These are phyloP conservation scores for Archaeoteleia sp. DNA, from an alignment of 2,888 invertebrate species.

Conservation along the genomic window DNA sequence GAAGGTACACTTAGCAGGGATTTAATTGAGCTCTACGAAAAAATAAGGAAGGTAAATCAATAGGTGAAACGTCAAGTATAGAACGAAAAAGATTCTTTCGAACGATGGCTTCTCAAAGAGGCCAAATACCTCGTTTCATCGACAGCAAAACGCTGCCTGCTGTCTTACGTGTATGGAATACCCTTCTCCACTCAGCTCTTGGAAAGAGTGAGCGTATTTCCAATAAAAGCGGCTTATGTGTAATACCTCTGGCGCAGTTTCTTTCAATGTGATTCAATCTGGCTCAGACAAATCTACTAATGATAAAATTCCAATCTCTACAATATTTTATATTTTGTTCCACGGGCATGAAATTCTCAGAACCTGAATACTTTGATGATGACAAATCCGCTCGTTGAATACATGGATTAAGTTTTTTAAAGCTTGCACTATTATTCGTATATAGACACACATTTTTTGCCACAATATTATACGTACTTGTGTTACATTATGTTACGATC, in stretches of 20 bases:
- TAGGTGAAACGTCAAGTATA: constrained; percentile 15
- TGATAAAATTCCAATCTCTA: constrained; percentile 9
- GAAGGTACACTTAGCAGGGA: background rate
- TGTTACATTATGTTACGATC: too few relatives aligned
- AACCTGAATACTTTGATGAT: background rate
- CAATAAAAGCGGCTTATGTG: constrained; percentile 27
- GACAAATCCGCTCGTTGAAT: background rate
- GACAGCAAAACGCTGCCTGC: constrained; percentile 62
- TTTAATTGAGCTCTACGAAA: too few relatives aligned
- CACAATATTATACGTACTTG: too few relatives aligned
- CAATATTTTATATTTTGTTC: constrained; percentile 8
- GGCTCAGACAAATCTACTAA: constrained; percentile 11
- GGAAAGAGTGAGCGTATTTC: constrained; percentile 27
- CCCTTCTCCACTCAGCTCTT: constrained; percentile 27
- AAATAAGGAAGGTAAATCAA: constrained; percentile 3
- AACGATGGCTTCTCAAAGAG: constrained; percentile 53
- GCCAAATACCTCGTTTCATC: constrained; percentile 65
- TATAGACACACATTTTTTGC: too few relatives aligned
- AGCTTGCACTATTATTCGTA: too few relatives aligned
- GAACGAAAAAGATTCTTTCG: constrained; percentile 24
- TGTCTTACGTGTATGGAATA: constrained; percentile 65
- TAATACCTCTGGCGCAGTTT: constrained; percentile 13
- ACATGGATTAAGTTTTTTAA: background rate
- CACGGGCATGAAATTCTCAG: background rate
- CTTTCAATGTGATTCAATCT: constrained; percentile 26